Conservation (phyloP, 2,797 vertebrate species). For the Spondyliosoma cantharus region DNA sequence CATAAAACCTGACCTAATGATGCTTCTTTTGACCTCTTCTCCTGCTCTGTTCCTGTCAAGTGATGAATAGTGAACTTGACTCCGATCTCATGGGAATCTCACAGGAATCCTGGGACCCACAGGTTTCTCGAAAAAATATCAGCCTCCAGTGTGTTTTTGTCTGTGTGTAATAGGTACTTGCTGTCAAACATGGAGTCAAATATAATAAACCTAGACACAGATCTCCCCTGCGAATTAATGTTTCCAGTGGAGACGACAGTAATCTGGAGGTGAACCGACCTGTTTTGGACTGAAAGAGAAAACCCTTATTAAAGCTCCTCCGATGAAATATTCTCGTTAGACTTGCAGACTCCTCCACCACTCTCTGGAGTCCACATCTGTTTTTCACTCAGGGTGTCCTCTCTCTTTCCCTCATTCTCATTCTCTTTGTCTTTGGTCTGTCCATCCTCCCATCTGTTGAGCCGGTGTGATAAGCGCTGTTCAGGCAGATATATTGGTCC, state of each 20-base stretch:
- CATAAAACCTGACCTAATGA: too few species aligned
- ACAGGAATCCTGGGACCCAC: not conserved
- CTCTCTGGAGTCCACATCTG: conserved; percentile 65
- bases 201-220: conserved; percentile 1
- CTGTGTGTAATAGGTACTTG: not conserved
- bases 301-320: conserved; percentile 26
- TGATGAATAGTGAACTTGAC: too few species aligned
- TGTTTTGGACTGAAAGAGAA: conserved; percentile 23
- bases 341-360: conserved; percentile 11
- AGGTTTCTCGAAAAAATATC: too few species aligned
- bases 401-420: not conserved
- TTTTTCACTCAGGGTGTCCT: conserved; percentile 44
- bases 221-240: conserved; percentile 5
- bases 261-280: conserved; percentile 26
- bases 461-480: conserved; percentile 54
- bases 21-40: too few species aligned
- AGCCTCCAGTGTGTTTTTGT: not conserved
- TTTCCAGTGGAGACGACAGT: conserved; percentile 14
- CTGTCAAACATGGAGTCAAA: conserved; percentile 4
- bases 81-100: too few species aligned
- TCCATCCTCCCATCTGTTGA: conserved; percentile 48
- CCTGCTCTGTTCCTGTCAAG: too few species aligned
- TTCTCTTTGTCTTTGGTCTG: conserved; percentile 9
- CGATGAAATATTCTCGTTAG: conserved; percentile 34
- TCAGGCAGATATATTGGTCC: conserved; percentile 75